Conservation (phyloP, 2,797 vertebrate genomes). For the Megaceryle alcyon region DNA sequence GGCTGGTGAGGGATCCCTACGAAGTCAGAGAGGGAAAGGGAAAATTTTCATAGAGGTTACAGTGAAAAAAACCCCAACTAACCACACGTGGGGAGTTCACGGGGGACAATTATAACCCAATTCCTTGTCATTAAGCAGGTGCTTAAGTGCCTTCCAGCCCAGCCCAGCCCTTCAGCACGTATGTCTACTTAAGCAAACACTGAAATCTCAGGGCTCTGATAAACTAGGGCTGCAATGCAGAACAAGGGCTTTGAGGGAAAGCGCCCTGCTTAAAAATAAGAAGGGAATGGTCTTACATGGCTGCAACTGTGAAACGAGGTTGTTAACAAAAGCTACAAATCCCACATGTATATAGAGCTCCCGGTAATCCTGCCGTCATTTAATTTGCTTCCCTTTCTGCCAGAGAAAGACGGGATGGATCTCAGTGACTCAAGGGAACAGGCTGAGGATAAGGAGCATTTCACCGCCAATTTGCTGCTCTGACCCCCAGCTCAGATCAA, state of each 20-base stretch:
- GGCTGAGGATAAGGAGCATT: not conserved
- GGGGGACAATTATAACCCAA: not conserved
- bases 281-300: not conserved
- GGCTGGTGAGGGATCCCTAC: not conserved
- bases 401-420: not conserved
- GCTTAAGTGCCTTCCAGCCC: not conserved
- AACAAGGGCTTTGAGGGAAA: not conserved
- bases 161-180: not conserved
- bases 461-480: not conserved
- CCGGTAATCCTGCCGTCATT: not conserved
- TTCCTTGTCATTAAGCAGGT: not conserved
- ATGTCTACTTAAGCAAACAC: not conserved
- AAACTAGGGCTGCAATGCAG: not conserved
- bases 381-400: not conserved
- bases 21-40: not conserved
- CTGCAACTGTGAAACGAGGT: not conserved
- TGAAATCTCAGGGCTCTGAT: not conserved
- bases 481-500: not conserved
- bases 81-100: accelerated
- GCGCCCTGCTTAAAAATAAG: not conserved
- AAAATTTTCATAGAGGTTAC: not conserved
- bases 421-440: not conserved
- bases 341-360: not conserved
- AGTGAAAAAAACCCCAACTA: too few relatives aligned
- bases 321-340: constrained; percentile 46